phyloP scores from a whole-genome alignment of 2,888 invertebrate species.

The Epirrhoe tristata region DNA sequence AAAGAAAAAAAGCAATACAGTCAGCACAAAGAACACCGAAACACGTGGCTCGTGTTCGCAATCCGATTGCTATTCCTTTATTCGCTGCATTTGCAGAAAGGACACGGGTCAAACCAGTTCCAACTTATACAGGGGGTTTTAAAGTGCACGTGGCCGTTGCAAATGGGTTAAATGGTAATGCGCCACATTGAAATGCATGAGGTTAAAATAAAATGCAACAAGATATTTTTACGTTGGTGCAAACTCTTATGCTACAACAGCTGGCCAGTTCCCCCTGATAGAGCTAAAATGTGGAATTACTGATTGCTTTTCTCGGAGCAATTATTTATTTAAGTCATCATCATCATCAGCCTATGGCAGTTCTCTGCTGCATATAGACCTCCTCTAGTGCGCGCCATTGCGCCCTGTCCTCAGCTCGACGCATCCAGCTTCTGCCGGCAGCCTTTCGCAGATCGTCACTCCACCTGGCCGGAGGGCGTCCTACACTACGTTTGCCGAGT shows the following conservation, averaged over 20 bases:
- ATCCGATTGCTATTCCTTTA: slow-evolving; percentile 23
- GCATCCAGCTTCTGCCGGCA: no score
- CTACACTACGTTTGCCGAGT: no score
- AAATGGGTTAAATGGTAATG: slow-evolving; percentile 26
- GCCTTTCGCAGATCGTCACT: no score
- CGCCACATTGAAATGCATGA: slow-evolving; percentile 18
- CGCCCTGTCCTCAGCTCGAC: no score
- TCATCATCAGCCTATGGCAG: no score
- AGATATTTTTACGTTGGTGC: background rate
- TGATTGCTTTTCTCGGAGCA: no score
- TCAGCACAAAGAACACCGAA: slow-evolving; percentile 16
- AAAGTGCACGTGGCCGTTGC: slow-evolving; percentile 27
- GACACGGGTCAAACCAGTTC: slow-evolving; percentile 30
- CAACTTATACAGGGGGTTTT: slow-evolving; percentile 15
- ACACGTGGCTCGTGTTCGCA: slow-evolving; percentile 18
- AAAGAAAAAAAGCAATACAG: background rate
- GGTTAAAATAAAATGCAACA: background rate
- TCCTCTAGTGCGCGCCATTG: no score
- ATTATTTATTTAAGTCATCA: no score
- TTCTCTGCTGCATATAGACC: no score
- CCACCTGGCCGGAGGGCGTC: no score
- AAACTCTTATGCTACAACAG: background rate
- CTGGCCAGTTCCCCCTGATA: background rate
- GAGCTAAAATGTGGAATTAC: no score
- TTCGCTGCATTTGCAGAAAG: slow-evolving; percentile 16